Evolutionary conservation across 2,113 vertebrate genomes (phyloP).

Genomic region (Ptyas mucosa): DNA sequence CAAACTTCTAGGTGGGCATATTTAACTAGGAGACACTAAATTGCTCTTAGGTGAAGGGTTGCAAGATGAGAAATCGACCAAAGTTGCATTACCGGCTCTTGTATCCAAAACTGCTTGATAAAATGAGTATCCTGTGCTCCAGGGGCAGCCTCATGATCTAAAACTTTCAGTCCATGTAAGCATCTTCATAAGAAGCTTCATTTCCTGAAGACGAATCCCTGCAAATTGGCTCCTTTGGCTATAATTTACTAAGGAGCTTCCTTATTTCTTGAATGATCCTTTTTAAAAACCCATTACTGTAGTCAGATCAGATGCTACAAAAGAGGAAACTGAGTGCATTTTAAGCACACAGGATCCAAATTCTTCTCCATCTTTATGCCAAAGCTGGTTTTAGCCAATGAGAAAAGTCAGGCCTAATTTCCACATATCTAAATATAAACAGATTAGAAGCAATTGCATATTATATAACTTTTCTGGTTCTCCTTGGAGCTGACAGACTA

Average conservation of each 20-base stretch:
- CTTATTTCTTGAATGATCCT: not conserved
- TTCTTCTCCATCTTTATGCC: not conserved
- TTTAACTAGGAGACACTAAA: not conserved
- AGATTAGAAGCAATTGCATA: not conserved
- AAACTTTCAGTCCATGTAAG: not conserved
- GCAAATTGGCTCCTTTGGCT: not conserved
- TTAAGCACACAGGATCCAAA: not conserved
- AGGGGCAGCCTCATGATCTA: not conserved
- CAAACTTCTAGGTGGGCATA: not conserved
- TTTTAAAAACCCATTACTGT: not conserved
- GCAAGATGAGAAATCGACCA: not conserved
- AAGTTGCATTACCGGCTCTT: not conserved
- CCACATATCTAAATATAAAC: not conserved
- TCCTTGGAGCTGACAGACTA: not conserved
- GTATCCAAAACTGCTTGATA: not conserved
- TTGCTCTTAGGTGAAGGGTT: not conserved
- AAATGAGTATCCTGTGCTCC: not conserved
- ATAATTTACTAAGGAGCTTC: not conserved
- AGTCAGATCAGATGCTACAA: not conserved
- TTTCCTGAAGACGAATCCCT: not conserved
- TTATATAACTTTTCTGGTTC: not conserved
- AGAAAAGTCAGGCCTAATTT: not conserved
- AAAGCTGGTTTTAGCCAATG: not conserved
- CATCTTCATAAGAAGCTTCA: not conserved
- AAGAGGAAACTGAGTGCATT: not conserved